Base-by-base conservation (phyloP, 2,888 invertebrate genomes). In the Drosophila yooni region DNA sequence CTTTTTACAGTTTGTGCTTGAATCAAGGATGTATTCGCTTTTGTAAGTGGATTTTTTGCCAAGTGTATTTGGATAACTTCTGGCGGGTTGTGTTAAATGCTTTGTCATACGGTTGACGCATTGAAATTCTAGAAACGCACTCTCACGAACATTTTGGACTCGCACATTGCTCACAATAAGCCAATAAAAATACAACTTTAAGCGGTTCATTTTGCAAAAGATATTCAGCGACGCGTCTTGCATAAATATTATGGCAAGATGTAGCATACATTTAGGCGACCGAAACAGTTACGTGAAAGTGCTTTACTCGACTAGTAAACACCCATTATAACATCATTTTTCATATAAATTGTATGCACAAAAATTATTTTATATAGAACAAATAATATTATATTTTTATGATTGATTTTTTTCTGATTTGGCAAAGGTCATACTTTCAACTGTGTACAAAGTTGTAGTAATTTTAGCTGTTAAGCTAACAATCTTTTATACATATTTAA, bases 171-270 rank as follows among this genome's bases (percentile, higher is more conserved):
- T 73, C 73, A 74, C 79, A 76, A 82, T 61, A 71, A 85, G 83
- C 81, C 86, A 87, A 87, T 87, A 89, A 87, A 89, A 88, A 89
- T 84, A 88, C 87, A 89, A 88, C 88, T 85, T 79, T 85, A 85
- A 85, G 87, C 84, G 79, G 74, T 70, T 77, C 79, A 83, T 89
- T 77, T 86, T 77, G 78, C 71, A 75, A 76, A 79, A 82, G 71
- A 82, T 76, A 87, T 79, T 72, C 72, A 53, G 63, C 60, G 71
- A 87, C 87, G 89, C 83, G 87, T 81, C 74, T 61, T 72, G 89
- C 89, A 87, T 87, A 82, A 82, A 87, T 79, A 83, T 79, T 43
- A 72, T 63, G 68, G 50, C 38, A 67, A 83, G 81, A 79, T 85
- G 73, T 79, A 76, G 81, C 81, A 80, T 80, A 82, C 81, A 60